Percentiles rank a stretch among this genome's conserved stretches.
Evolutionary conservation across 2,113 vertebrate genomes (phyloP).

Genomic region (Podiceps cristatus): DNA sequence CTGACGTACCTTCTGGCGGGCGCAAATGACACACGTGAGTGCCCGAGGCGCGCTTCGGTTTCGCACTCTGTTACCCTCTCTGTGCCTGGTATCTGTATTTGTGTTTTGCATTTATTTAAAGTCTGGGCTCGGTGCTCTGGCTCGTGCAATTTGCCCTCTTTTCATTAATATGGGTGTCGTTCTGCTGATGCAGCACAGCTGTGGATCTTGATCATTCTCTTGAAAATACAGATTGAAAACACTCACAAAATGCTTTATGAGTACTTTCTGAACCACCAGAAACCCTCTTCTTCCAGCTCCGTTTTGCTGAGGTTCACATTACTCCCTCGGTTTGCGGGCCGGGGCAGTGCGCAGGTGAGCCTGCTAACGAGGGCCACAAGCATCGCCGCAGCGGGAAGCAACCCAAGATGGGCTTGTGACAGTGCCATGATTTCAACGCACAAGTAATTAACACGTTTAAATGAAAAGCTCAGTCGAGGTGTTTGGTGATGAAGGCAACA

Average conservation of each 20-base stretch:
- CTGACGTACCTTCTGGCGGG: neutral
- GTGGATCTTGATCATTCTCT: neutral
- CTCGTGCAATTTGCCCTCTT: neutral
- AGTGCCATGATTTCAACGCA: neutral
- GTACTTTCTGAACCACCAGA: neutral
- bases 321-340: neutral
- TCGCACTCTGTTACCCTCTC: neutral
- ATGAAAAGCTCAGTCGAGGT: neutral
- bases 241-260: neutral
- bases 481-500: neutral
- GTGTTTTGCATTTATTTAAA: neutral
- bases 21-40: neutral
- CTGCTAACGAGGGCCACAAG: accelerated
- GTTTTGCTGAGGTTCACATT: neutral
- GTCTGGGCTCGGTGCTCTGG: neutral
- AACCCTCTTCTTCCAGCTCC: neutral
- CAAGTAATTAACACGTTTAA: neutral
- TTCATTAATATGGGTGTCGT: accelerated
- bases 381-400: neutral
- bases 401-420: neutral
- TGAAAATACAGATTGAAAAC: neutral
- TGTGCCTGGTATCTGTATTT: neutral
- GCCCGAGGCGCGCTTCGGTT: neutral
- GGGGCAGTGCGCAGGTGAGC: neutral
- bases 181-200: neutral